Base-by-base conservation (phyloP, 2,888 invertebrate species). In the Helicoverpa assulta region DNA sequence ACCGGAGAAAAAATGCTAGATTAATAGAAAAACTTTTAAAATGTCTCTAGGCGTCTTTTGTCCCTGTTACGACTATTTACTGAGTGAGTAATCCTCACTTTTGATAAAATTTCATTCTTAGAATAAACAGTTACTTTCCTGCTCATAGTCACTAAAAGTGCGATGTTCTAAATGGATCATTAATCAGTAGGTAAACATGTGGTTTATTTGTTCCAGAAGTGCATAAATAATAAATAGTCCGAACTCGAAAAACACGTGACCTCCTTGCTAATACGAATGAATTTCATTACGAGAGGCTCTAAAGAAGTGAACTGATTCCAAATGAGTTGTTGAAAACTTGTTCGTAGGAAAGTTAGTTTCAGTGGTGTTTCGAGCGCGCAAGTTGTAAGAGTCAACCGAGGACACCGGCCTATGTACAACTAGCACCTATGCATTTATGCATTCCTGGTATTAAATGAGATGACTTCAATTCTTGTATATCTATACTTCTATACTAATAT, bases 11-110 rank as follows among this genome's bases (percentile, higher is more conserved):
- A 33, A 56, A 51, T 47, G 73, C 55, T 73, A 67, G 59, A 67
- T 52, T 73, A 77, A 70, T 69, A 73, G 81, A 66, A 72, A 76
- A 78, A 68, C 76, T 80, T 58, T 33, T 52, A 19, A 67, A 40
- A 40, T 40, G 40, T 58, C 29, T 40, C 37, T 54, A 54, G 58
- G 43, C 51, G 14, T 61, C 54, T 54, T 47, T 62, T 53, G 12
- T 10, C 16, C 19, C 33, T 33, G 10, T 40, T 40, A 40, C 40
- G 40, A 40, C 12, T 12, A 40, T 14, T 40, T 40, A 40, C 12
- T 14, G 14, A 4, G 14, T 40, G 14, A 40, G 40, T 1, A 40
- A 40, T 8, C 33, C 33, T 33, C 6, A 37, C 37, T 40, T 40
- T 40, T 40, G 12, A 14, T 40, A 40, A 40, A 40, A 40, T 4